phyloP scores from a whole-genome alignment of 2,113 vertebrate genomes.

The Dunckerocampus dactyliophorus region DNA sequence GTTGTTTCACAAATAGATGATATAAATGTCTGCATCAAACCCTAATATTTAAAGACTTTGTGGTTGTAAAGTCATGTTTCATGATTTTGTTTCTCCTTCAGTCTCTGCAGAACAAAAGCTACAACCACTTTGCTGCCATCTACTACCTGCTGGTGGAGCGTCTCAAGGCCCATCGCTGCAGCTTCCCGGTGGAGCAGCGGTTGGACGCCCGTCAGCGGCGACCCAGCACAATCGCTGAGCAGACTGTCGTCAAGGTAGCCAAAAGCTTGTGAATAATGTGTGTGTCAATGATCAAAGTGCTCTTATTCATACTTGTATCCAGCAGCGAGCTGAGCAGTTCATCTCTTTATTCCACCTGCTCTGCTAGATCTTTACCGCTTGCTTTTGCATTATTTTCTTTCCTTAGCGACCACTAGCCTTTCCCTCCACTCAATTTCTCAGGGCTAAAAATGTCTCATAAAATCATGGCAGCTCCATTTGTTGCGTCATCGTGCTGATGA shows the following conservation, averaged over 20 bases:
- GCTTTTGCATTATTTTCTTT: slow-evolving; percentile 26
- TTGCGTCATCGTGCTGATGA: slow-evolving; percentile 6
- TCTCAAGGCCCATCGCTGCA: slow-evolving; percentile 92
- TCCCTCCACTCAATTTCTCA: slow-evolving; percentile 4
- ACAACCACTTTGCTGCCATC: slow-evolving; percentile 98
- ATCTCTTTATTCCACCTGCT: slow-evolving; percentile 34
- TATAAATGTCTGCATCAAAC: too few species aligned
- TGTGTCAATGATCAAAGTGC: slow-evolving; percentile 55
- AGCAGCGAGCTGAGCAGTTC: slow-evolving; percentile 35
- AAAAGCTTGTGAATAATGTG: slow-evolving; percentile 26
- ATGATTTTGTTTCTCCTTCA: slow-evolving; percentile 58
- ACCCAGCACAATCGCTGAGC: slow-evolving; percentile 92
- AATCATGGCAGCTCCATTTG: slow-evolving; percentile 13
- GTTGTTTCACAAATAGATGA: too few species aligned
- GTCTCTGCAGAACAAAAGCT: slow-evolving; percentile 98
- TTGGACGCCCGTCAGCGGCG: slow-evolving; percentile 89
- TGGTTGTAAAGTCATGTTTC: slow-evolving; percentile 6
- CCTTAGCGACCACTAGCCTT: slow-evolving; percentile 15
- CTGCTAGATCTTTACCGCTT: slow-evolving; percentile 40
- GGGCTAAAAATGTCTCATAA: slow-evolving; percentile 4
- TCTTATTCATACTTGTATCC: slow-evolving; percentile 59
- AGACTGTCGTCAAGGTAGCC: slow-evolving; percentile 90
- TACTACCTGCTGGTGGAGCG: slow-evolving; percentile 96
- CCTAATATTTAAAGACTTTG: not conserved
- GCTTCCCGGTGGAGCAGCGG: slow-evolving; percentile 92